Evolutionary conservation across 2,888 invertebrate species (phyloP).

Genomic region (Apantesis nais): DNA sequence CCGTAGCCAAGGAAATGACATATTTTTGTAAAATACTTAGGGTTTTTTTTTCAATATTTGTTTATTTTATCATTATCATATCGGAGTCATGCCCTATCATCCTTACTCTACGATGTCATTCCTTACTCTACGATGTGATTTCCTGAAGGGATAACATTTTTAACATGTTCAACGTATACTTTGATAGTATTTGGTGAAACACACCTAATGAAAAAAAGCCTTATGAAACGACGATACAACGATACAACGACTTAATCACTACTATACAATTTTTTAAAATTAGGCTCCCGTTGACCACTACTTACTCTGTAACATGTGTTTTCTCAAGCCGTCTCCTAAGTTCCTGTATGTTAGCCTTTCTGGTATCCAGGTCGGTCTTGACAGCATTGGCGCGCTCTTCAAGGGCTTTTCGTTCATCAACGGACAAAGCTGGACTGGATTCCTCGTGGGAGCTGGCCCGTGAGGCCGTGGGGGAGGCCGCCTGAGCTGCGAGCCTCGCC

Average conservation of each 20-base stretch:
- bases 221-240: no score
- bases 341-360: conserved; percentile 92
- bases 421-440: conserved; percentile 76
- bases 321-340: conserved; percentile 92
- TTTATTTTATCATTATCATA: no score
- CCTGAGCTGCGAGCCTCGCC: conserved; percentile 73
- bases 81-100: no score
- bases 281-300: background rate
- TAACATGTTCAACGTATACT: no score
- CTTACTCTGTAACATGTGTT: conserved; percentile 95
- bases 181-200: no score
- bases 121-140: background rate
- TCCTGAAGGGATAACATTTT: background rate
- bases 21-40: no score
- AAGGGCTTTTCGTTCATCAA: conserved; percentile 83
- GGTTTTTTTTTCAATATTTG: no score
- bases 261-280: no score
- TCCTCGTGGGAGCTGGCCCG: conserved; percentile 59
- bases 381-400: conserved; percentile 82
- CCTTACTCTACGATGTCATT: no score
- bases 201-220: no score
- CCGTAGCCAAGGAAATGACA: no score
- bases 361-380: conserved; percentile 90
- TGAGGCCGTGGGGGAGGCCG: conserved; percentile 65
- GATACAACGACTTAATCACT: no score